A percentile compares a stretch with the other conserved stretches of the same genome.
Evolutionary conservation across 2,797 vertebrate species (phyloP).

Genomic region (Gymnoscopelus braueri): DNA sequence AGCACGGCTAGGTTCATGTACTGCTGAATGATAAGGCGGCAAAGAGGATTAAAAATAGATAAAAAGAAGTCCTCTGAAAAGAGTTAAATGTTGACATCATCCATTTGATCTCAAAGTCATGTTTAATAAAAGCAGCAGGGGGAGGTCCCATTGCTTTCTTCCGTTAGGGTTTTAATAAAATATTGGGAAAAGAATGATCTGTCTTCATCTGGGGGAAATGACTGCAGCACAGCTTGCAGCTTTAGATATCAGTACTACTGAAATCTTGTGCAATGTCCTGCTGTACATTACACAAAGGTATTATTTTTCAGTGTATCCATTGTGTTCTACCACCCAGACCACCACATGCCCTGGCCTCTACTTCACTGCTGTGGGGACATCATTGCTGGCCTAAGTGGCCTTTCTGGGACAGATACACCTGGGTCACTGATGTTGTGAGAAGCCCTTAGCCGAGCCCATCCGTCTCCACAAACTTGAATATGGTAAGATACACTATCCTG

Average conservation of each 20-base stretch:
- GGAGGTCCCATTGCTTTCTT: slow-evolving; percentile 1
- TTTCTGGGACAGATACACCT: slow-evolving; percentile 64
- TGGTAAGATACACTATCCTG: slow-evolving; percentile 31
- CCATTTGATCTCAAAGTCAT: background rate
- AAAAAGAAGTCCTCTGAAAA: background rate
- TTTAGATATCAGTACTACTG: background rate
- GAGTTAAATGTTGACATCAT: slow-evolving; percentile 6
- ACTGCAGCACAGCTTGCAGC: background rate
- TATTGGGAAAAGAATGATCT: background rate
- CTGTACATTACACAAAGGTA: background rate
- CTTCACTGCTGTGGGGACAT: slow-evolving; percentile 59
- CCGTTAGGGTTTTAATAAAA: background rate
- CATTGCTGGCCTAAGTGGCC: slow-evolving; percentile 64
- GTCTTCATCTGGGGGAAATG: no score
- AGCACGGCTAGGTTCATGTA: slow-evolving; percentile 1
- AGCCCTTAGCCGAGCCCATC: slow-evolving; percentile 51
- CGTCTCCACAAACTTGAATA: slow-evolving; percentile 36
- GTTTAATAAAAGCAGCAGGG: background rate
- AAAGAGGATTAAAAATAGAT: slow-evolving; percentile 14
- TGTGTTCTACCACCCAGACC: slow-evolving; percentile 58
- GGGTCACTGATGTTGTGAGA: slow-evolving; percentile 62
- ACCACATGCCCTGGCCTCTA: background rate
- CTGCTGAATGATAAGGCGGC: background rate
- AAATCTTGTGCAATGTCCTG: background rate
- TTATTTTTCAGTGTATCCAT: background rate